phyloP scores from a whole-genome alignment of 2,113 vertebrate genomes.

The Synodontis membranacea region DNA sequence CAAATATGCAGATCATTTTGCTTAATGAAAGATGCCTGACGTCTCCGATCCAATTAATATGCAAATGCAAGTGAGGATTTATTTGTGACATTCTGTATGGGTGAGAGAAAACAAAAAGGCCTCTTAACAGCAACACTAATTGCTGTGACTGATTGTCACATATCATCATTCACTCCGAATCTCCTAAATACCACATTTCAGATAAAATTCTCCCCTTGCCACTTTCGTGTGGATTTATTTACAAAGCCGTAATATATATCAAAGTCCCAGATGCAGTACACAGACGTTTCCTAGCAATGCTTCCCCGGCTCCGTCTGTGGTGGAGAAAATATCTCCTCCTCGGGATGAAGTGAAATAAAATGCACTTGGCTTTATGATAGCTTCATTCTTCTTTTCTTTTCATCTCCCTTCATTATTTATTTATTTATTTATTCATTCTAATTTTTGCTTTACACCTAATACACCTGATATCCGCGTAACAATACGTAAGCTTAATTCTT shows the following conservation, averaged over 20 bases:
- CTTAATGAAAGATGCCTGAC: conserved; percentile 99
- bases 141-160: conserved; percentile 99
- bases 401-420: background rate
- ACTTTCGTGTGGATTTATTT: conserved; percentile 65
- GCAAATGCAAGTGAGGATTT: conserved; percentile 99
- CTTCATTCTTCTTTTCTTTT: background rate
- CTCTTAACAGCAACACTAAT: conserved; percentile 99
- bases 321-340: background rate
- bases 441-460: background rate
- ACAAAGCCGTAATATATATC: conserved; percentile 58
- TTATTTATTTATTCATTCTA: background rate
- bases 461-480: background rate
- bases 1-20: conserved; percentile 99
- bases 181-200: conserved; percentile 88
- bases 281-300: conserved; percentile 48
- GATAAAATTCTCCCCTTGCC: conserved; percentile 67
- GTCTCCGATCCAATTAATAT: conserved; percentile 99
- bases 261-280: conserved; percentile 48
- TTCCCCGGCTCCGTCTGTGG: conserved; percentile 4
- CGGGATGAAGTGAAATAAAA: conserved; percentile 26
- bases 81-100: conserved; percentile 99
- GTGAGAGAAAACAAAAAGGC: conserved; percentile 99
- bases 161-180: conserved; percentile 99
- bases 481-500: background rate
- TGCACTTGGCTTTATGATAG: conserved; percentile 13